Evolutionary conservation across 2,113 vertebrate genomes (phyloP).

Genomic region (Phalacrocorax aristotelis): DNA sequence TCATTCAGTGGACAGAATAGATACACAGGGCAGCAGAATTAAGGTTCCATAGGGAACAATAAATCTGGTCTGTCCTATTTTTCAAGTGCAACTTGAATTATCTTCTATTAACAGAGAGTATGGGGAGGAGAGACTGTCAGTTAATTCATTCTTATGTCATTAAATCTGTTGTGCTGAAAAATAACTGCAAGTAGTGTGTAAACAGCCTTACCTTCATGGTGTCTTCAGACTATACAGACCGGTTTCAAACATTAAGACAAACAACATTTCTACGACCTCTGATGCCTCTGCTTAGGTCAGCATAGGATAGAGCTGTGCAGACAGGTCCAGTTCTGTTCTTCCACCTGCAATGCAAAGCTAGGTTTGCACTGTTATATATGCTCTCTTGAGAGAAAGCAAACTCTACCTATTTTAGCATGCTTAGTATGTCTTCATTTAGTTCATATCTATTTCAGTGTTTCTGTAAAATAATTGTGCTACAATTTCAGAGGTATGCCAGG

Average conservation of each 20-base stretch:
- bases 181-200: not conserved
- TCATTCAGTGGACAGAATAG: not conserved
- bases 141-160: not conserved
- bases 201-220: not conserved
- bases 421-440: not conserved
- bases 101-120: not conserved
- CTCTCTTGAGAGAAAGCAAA: not conserved
- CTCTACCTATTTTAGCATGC: not conserved
- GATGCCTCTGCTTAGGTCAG: not conserved
- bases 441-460: not conserved
- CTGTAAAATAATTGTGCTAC: not conserved
- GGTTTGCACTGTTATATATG: not conserved
- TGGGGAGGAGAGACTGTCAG: not conserved
- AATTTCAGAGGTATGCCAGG: not conserved
- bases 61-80: conserved; percentile 13
- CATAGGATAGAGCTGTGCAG: not conserved
- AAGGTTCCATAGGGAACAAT: not conserved
- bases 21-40: not conserved
- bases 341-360: not conserved
- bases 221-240: not conserved
- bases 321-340: not conserved
- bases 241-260: not conserved
- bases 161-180: conserved; percentile 11
- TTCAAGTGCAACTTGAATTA: conserved; percentile 3
- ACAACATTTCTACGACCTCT: not conserved